Base-by-base conservation (phyloP, 2,888 invertebrate species). In the Andrena bicolor region DNA sequence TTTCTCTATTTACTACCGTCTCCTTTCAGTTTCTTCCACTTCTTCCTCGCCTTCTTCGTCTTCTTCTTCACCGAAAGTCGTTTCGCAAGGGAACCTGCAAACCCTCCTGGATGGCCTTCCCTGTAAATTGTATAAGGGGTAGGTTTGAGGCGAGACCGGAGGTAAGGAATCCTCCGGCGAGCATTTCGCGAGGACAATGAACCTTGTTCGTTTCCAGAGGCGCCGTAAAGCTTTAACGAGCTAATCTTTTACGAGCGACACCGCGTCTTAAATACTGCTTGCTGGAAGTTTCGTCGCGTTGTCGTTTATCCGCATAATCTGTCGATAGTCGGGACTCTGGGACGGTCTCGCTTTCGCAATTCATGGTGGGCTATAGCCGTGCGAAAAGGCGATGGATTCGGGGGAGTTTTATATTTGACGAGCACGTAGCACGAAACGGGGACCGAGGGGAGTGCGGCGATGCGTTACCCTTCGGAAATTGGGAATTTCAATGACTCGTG, bases 401-500 rank as follows among this genome's bases (percentile, higher is more conserved):
- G 70, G 64, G 77, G 87, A 87, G 85, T 89, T 90, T 91, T 87
- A 88, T 76, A 80, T 88, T 88, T 86, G 87, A 85, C 74, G 87
- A 74, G 88, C 85, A 85, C 82, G 87, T 85, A 85, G 87, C 86
- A 84, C 85, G 88, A 84, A 89, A 91, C 86, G 76, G 82, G 85
- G 64, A 41, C 58, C 69, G 79, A 69, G 53, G 64, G 82, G 82
- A 80, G 77, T 75, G 76, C 86, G 82, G 70, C 76, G 87, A 70
- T 68, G 88, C 82, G 78, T 87, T 77, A 51, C 64, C 53, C 48
- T 68, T 28, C 63, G 80, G 73, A 86, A 82, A 87, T 88, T 88
- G 88, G 76, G 64, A 86, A 80, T 81, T 80, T 80, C 82, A 80
- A 75, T 88, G 86, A 88, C 68, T 76, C 79, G 65, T 58, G 49